Conservation (phyloP, 2,888 invertebrate species). For the Tetramorium bicarinatum region DNA sequence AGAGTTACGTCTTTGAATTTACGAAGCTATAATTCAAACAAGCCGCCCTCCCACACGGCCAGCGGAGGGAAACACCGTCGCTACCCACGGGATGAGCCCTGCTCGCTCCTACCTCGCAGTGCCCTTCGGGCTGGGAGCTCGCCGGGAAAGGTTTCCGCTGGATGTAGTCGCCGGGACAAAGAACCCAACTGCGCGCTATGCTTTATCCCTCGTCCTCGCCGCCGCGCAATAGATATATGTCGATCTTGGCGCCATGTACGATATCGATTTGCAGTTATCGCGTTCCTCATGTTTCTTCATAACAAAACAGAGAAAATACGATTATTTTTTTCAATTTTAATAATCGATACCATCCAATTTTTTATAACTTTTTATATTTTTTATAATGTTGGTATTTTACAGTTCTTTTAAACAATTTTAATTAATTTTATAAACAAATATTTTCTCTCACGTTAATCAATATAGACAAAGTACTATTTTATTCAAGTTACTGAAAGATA, state of each 20-base stretch:
- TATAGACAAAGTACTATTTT: background rate
- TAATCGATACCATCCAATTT: background rate
- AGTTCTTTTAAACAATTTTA: background rate
- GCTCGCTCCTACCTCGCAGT: slow-evolving; percentile 31
- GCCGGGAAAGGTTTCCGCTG: slow-evolving; percentile 53
- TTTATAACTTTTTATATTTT: background rate
- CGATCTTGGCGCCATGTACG: slow-evolving; percentile 52
- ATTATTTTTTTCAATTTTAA: background rate
- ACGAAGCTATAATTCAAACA: slow-evolving; percentile 80
- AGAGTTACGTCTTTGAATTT: slow-evolving; percentile 79
- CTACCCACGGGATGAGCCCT: slow-evolving; percentile 60
- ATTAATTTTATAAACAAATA: slow-evolving; percentile 5
- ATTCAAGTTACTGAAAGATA: background rate
- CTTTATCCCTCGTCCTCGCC: slow-evolving; percentile 60
- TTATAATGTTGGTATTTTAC: no score
- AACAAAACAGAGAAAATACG: slow-evolving; percentile 21
- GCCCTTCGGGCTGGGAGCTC: slow-evolving; percentile 27
- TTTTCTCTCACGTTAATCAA: background rate
- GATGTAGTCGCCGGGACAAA: slow-evolving; percentile 67
- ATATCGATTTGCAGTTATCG: slow-evolving; percentile 53
- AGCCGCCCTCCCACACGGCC: slow-evolving; percentile 61
- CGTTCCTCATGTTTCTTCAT: background rate
- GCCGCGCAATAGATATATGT: slow-evolving; percentile 53
- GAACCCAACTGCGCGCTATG: slow-evolving; percentile 56
- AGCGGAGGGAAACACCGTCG: slow-evolving; percentile 55